Percentiles rank a stretch among this genome's conserved stretches.
Evolutionary conservation across 2,797 vertebrate species (phyloP).

Genomic region (Margarornis squamiger): DNA sequence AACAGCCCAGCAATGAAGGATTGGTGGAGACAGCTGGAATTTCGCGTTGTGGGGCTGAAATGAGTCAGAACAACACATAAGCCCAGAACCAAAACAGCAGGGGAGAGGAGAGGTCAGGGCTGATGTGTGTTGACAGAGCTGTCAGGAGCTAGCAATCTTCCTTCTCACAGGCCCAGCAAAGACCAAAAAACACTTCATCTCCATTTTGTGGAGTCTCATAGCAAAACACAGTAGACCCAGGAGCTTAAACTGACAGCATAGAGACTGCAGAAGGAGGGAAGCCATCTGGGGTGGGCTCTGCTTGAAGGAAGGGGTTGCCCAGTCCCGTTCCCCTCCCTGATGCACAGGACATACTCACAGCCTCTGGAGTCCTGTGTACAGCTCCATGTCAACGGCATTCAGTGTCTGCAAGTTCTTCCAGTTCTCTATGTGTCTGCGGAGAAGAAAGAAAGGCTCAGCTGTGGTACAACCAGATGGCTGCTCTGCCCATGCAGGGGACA

Average conservation of each 20-base stretch:
- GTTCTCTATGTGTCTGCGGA: constrained; percentile 92
- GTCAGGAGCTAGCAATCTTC: constrained; percentile 9
- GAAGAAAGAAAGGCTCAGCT: constrained; percentile 42
- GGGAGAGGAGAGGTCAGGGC: constrained; percentile 7
- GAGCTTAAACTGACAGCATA: fast-evolving
- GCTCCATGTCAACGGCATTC: constrained; percentile 88
- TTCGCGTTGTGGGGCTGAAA: neutral
- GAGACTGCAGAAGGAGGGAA: neutral
- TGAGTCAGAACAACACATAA: constrained; percentile 22
- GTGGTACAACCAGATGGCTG: neutral
- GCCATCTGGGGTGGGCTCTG: too few species aligned
- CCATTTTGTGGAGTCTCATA: neutral
- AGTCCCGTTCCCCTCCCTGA: neutral
- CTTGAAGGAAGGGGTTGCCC: neutral
- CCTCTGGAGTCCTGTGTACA: constrained; percentile 91
- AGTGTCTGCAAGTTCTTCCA: constrained; percentile 88
- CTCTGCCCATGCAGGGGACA: neutral
- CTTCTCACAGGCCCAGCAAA: neutral
- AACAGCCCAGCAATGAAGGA: neutral
- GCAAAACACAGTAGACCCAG: neutral
- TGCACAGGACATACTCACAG: constrained; percentile 83
- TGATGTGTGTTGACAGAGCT: constrained; percentile 26
- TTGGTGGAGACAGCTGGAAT: neutral
- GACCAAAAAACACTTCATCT: neutral
- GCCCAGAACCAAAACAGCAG: neutral